phyloP scores from a whole-genome alignment of 2,888 invertebrate genomes.

The Clostera curtula region DNA sequence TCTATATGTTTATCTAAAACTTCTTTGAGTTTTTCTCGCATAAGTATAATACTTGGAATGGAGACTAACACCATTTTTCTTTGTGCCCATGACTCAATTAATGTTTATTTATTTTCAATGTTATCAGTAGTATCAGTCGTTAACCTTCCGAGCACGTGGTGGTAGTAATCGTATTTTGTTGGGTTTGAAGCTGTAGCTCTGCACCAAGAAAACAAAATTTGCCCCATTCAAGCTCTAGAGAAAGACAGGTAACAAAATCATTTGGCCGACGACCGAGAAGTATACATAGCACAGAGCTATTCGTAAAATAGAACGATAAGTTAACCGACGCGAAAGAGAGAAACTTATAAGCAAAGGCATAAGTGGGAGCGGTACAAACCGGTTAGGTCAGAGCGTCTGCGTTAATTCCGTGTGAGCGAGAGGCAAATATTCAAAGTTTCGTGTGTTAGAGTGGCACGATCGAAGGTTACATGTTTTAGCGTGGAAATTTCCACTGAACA shows the following conservation, averaged over 20 bases:
- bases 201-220: conserved; percentile 66
- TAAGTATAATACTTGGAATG: no score
- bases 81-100: conserved; percentile 22
- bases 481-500: conserved; percentile 74
- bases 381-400: conserved; percentile 67
- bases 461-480: conserved; percentile 67
- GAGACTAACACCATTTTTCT: no score
- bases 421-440: conserved; percentile 33
- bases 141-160: conserved; percentile 67
- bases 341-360: conserved; percentile 27
- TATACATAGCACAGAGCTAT: conserved; percentile 74
- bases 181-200: conserved; percentile 74
- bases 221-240: conserved; percentile 72
- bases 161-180: conserved; percentile 67
- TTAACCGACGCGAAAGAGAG: conserved; percentile 51
- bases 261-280: conserved; percentile 73
- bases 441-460: conserved; percentile 39
- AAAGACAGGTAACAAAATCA: conserved; percentile 72
- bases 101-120: conserved; percentile 66
- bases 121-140: conserved; percentile 67
- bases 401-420: conserved; percentile 53
- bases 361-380: conserved; percentile 45
- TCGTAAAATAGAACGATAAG: conserved; percentile 71
- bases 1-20: no score
- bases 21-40: no score